These are phyloP conservation scores for Euphonia xanthogaster DNA, from an alignment of 2,797 vertebrate genomes.

Conservation along the genomic window DNA sequence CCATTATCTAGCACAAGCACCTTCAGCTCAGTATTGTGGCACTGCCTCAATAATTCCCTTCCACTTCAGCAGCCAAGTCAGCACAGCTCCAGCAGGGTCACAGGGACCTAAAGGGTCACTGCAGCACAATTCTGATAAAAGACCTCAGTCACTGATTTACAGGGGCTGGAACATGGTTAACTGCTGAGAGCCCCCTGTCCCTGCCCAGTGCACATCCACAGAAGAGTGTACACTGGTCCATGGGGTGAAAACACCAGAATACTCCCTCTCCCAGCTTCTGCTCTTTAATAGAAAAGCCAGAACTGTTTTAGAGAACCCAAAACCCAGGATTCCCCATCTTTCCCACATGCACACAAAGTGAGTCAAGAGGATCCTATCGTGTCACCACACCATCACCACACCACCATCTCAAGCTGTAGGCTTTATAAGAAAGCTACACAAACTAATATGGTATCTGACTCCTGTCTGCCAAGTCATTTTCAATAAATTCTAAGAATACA, in stretches of 20 bases:
- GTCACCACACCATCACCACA: background rate
- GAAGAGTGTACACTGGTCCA: fast-evolving
- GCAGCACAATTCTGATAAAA: background rate
- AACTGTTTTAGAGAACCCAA: background rate
- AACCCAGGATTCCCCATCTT: background rate
- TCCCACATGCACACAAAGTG: background rate
- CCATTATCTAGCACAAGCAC: background rate
- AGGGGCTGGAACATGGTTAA: background rate
- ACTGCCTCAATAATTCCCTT: background rate
- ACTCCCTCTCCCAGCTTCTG: background rate
- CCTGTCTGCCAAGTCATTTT: background rate
- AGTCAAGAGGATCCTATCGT: background rate
- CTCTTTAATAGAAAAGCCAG: background rate
- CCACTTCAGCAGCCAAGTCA: background rate
- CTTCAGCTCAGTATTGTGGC: background rate
- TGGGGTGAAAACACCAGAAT: background rate
- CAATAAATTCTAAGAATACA: background rate
- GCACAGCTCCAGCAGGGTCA: background rate
- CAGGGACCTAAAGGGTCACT: background rate
- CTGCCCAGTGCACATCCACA: background rate
- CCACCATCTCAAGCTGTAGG: background rate
- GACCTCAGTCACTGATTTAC: background rate
- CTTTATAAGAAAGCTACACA: background rate
- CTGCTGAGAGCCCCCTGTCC: background rate
- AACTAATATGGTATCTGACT: background rate